Conservation (phyloP, 2,888 invertebrate species). For the Gymnoscelis rufifasciata region DNA sequence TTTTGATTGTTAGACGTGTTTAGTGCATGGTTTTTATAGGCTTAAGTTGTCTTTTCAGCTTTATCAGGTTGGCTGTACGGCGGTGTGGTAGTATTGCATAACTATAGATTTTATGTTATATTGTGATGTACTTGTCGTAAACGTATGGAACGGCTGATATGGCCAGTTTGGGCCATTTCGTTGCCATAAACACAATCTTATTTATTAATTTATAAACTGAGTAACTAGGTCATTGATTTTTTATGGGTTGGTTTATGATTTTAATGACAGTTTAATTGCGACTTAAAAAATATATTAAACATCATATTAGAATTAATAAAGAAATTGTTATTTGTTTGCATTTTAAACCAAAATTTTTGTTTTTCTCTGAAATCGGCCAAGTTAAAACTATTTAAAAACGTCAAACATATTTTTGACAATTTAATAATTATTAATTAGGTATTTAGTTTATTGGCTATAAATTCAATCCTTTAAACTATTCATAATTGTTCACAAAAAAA, state of each 20-base stretch:
- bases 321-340: no score
- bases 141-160: constrained; percentile 72
- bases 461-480: no score
- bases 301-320: no score
- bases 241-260: constrained; percentile 3
- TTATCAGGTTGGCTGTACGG: constrained; percentile 76
- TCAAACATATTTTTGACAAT: no score
- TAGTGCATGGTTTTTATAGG: constrained; percentile 80
- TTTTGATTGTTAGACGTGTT: constrained; percentile 69
- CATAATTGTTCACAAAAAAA: no score
- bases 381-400: no score
- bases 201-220: constrained; percentile 56
- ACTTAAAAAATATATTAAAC: no score
- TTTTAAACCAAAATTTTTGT: no score
- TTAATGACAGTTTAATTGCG: no score
- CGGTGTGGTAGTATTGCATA: constrained; percentile 78
- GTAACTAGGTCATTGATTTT: constrained; percentile 29
- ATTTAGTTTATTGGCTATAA: no score
- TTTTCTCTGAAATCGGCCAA: no score
- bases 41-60: constrained; percentile 79
- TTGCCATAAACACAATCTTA: constrained; percentile 56
- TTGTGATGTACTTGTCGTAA: constrained; percentile 75
- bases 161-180: constrained; percentile 63
- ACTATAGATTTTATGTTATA: constrained; percentile 78
- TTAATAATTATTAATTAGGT: no score